Evolutionary conservation across 2,113 vertebrate species (phyloP).

Genomic region (Apus apus): DNA sequence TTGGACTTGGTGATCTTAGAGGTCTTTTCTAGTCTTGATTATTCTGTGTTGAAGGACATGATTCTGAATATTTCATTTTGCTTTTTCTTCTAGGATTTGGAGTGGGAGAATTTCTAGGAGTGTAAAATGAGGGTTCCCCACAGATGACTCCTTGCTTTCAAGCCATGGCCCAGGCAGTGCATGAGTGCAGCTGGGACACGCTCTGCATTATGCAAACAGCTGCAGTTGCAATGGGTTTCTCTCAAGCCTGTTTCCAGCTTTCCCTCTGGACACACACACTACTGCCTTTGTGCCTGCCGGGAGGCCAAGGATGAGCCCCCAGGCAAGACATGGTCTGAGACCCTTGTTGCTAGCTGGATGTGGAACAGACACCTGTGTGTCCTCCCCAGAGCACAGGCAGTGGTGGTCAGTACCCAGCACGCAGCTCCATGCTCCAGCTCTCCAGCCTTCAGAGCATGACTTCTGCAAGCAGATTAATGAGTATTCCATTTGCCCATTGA

Average conservation of each 20-base stretch:
- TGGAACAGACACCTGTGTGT: background rate
- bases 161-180: accelerated
- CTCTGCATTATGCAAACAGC: background rate
- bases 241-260: background rate
- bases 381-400: background rate
- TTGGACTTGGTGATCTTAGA: too few relatives aligned
- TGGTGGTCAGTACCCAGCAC: background rate
- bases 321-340: background rate
- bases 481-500: background rate
- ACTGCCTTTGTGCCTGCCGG: background rate
- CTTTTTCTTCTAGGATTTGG: background rate
- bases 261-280: background rate
- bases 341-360: background rate
- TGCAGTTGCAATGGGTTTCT: background rate
- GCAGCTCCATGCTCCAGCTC: background rate
- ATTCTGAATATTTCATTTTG: background rate
- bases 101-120: background rate
- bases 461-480: background rate
- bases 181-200: accelerated
- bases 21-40: too few relatives aligned
- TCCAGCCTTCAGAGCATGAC: background rate
- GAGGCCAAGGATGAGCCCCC: background rate
- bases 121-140: background rate
- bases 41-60: background rate
- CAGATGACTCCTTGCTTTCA: background rate